Base-by-base conservation (phyloP, 2,888 invertebrate species). In the Orthosia cruda region DNA sequence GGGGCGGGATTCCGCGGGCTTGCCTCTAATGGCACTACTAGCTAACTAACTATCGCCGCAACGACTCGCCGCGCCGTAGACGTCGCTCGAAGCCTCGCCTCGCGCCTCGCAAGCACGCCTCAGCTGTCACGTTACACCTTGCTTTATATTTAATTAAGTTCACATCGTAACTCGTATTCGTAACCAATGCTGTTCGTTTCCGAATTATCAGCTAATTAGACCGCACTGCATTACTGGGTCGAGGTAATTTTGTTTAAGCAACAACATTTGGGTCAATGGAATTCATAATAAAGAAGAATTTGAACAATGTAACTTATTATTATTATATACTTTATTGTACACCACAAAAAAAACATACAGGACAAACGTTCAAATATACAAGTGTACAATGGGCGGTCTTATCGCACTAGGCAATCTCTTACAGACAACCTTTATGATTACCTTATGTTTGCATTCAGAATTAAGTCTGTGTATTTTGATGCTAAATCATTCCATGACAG, bases 31-130 rank as follows among this genome's bases (percentile, higher is more conserved):
- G 93, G 93, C 93, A 92, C 94, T 93, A 94, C 94, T 94, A 93
- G 93, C 93, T 92, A 93, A 94, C 93, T 94, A 94, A 95, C 92
- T 93, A 93, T 93, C 92, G 91, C 94, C 94, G 88, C 93, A 94
- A 93, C 93, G 92, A 91, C 91, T 92, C 89, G 89, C 89, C 86
- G 86, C 89, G 89, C 89, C 86, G 86, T 89, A 90, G 90, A 89
- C 90, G 87, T 88, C 89, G 89, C 74, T 80, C 80, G 85, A 69
- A 80, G 65, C 74, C 69, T 65, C 73, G 78, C 83, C 74, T 77
- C 75, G 58, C 32, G 58, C 32, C 70, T 78, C 74, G 59, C 47
- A 54, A 69, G 61, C 74, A 64, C 55, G 69, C 18, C 81, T 84
- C 89, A 88, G 84, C 90, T 90, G 91, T 90, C 91, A 91, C 90